Evolutionary conservation across 92 coral and sea anemone genomes (phyloP), one percentile per base, ranked within the genome.

Genomic region (Blastomussa wellsi): DNA sequence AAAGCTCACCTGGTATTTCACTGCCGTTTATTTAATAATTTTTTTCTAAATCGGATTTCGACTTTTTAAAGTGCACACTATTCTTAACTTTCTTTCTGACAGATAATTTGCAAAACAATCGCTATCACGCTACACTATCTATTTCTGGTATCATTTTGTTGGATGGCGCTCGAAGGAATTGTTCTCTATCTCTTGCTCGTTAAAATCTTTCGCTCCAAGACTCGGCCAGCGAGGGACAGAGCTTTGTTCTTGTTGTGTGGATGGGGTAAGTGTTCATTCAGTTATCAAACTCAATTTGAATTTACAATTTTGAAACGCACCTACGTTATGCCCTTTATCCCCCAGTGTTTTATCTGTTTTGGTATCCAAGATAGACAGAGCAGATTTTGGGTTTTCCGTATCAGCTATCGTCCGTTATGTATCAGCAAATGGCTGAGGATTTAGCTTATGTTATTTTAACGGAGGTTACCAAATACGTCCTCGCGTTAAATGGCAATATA

Each of bases 111-210:
- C 32, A 94, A 96, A 79, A 74, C 89, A 4, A 82, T 96, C 60
- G 98, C 98, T 57, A 90, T 92, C 52, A 80, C 93, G 4, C 78
- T 96, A 1, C 98, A 96, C 77, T 96, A 96, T 72, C 82, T 96
- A 7, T 93, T 94, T 85, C 87, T 95, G 66, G 98, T 92, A 17
- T 92, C 98, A 38, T 95, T 95, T 72, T 85, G 90, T 51, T 95
- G 98, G 98, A 95, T 94, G 98, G 98, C 98, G 0, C 92, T 95
- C 4, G 98, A 95, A 71, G 98, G 98, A n/a, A 94, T 95, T 26
- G 87, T 94, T 24, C 87, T 95, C 11, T 95, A 95, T 67, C 82
- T 96, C 32, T 77, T 94, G 86, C 91, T 96, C 33, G 99, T 96
- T 76, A 94, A 94, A 79, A 97, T 94, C 19, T 96, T 96, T 59